Conservation (phyloP, 2,113 vertebrate genomes). For the Andinoacara biseriatus region DNA sequence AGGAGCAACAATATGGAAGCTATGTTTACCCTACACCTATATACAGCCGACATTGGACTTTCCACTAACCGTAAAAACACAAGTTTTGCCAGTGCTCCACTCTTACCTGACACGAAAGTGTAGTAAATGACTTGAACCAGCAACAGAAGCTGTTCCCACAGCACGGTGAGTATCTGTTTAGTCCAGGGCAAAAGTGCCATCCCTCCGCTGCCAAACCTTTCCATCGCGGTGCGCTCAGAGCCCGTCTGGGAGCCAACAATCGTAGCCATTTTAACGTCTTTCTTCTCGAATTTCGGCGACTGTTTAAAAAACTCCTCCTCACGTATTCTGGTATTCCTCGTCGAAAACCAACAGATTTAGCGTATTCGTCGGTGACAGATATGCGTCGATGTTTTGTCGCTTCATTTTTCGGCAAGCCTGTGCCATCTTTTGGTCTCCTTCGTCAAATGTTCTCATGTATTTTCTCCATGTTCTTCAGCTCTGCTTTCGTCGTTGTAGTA, state of each 20-base stretch:
- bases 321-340: constrained; percentile 79
- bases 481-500: constrained; percentile 20
- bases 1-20: too few species aligned
- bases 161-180: constrained; percentile 74
- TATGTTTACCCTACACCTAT: not conserved
- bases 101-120: constrained; percentile 76
- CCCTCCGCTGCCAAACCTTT: constrained; percentile 71
- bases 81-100: not conserved
- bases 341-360: constrained; percentile 55
- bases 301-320: constrained; percentile 35
- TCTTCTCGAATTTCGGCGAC: not conserved
- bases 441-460: constrained; percentile 37
- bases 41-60: not conserved
- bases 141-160: constrained; percentile 81
- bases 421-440: constrained; percentile 32
- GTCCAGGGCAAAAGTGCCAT: constrained; percentile 80
- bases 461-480: constrained; percentile 59
- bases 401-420: constrained; percentile 65
- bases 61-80: not conserved
- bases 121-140: constrained; percentile 82
- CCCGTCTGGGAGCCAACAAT: constrained; percentile 27
- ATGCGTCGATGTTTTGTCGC: constrained; percentile 37
- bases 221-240: constrained; percentile 62
- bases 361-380: constrained; percentile 49
- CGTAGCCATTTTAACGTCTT: constrained; percentile 66